Evolutionary conservation across 2,888 invertebrate genomes (phyloP).

Genomic region (Scaptomyza polygonia): DNA sequence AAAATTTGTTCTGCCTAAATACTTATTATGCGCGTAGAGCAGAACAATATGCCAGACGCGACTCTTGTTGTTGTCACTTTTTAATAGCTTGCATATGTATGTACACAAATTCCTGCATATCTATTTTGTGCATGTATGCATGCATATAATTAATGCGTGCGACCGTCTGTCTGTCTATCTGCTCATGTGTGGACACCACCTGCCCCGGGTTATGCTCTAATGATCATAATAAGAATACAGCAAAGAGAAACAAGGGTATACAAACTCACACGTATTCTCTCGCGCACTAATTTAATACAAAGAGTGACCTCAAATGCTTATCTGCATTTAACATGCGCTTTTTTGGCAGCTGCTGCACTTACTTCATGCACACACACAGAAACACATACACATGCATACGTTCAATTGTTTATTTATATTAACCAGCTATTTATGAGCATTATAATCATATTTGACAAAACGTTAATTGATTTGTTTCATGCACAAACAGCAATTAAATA

Average conservation of each 20-base stretch:
- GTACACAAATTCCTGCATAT: conserved; percentile 33
- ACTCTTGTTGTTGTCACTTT: conserved; percentile 41
- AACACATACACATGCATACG: conserved; percentile 20
- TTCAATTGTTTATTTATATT: conserved; percentile 11
- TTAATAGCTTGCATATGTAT: conserved; percentile 24
- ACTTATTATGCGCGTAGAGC: conserved; percentile 56
- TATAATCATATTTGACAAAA: conserved; percentile 20
- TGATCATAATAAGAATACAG: conserved; percentile 66
- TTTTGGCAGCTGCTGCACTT: conserved; percentile 65
- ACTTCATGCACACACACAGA: conserved; percentile 36
- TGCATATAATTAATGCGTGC: conserved; percentile 69
- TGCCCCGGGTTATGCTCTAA: conserved; percentile 75
- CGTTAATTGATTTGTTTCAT: conserved; percentile 50
- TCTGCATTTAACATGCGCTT: conserved; percentile 76
- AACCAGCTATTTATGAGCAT: conserved; percentile 18
- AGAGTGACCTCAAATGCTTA: conserved; percentile 73
- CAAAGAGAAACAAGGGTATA: conserved; percentile 40
- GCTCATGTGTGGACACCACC: conserved; percentile 73
- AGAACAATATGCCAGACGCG: conserved; percentile 59
- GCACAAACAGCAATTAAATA: conserved; percentile 70
- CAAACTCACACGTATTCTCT: conserved; percentile 15
- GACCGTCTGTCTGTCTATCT: conserved; percentile 30
- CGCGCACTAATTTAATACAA: conserved; percentile 24
- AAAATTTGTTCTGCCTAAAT: conserved; percentile 45
- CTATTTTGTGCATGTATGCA: conserved; percentile 27